Conservation (phyloP, 53 echinoderm and acorn worm genomes). For the Astropecten irregularis region DNA sequence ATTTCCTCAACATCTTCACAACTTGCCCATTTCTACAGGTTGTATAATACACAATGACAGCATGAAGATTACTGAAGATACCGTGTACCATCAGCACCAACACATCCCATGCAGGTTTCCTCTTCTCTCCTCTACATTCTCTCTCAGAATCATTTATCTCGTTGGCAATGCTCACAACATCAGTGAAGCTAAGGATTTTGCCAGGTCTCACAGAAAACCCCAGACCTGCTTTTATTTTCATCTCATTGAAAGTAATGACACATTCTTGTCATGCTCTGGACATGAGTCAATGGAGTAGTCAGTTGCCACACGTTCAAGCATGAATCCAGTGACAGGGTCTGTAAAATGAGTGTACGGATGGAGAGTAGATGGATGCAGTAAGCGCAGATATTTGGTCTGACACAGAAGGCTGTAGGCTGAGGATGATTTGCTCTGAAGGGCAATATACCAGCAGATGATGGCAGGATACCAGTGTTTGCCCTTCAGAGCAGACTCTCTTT, state of each 20-base stretch:
- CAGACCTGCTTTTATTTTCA: conserved; percentile 39
- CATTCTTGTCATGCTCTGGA: conserved; percentile 27
- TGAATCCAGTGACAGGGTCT: neutral
- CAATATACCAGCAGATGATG: neutral
- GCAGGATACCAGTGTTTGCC: conserved; percentile 17
- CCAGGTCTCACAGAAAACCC: conserved; percentile 26
- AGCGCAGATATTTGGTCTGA: conserved; percentile 7
- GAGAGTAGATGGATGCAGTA: conserved; percentile 49
- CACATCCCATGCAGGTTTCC: conserved; percentile 42
- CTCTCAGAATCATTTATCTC: conserved; percentile 40
- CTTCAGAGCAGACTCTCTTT: too few species aligned
- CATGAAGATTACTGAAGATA: conserved; percentile 30
- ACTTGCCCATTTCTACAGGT: too few species aligned
- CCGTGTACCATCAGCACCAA: conserved; percentile 50
- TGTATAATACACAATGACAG: conserved; percentile 43
- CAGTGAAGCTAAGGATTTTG: conserved; percentile 23
- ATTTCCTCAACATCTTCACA: too few species aligned
- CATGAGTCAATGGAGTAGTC: neutral
- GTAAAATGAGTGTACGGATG: conserved; percentile 37
- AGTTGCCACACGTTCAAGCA: neutral
- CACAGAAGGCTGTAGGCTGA: conserved; percentile 19
- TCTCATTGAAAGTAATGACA: conserved; percentile 46
- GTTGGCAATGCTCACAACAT: conserved; percentile 26
- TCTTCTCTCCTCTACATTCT: neutral
- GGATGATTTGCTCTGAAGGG: conserved; percentile 14